Percentiles rank a stretch among this genome's conserved stretches.
Conservation (phyloP, 92 coral and sea anemone species). For the Plumapathes pennacea region DNA sequence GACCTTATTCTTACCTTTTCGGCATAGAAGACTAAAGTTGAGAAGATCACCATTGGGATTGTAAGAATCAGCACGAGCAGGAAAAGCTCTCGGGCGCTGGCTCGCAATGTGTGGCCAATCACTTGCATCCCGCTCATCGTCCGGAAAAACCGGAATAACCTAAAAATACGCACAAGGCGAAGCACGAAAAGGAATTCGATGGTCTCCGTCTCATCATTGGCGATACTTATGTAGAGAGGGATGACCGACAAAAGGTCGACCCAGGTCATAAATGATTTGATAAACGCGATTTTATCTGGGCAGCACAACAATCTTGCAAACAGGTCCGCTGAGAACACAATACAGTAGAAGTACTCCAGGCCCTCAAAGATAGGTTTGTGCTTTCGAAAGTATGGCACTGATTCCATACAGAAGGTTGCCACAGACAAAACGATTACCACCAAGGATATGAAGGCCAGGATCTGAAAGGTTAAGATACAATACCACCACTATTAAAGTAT, state of each 20-base stretch:
- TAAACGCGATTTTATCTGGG: conserved; percentile 54
- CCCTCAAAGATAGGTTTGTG: conserved; percentile 42
- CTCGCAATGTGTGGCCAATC: conserved; percentile 95
- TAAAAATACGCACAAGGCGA: conserved; percentile 92
- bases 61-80: conserved; percentile 77
- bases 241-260: conserved; percentile 87
- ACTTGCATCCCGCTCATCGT: conserved; percentile 99
- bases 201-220: conserved; percentile 1
- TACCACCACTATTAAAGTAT: no score
- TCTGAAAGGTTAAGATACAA: conserved; percentile 40
- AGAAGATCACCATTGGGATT: conserved; percentile 98
- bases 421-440: conserved; percentile 84
- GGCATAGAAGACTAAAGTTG: conserved; percentile 87
- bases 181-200: conserved; percentile 82
- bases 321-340: conserved; percentile 82
- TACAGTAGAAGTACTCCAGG: conserved; percentile 81
- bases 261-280: conserved; percentile 88
- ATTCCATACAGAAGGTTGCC: conserved; percentile 88
- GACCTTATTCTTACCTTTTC: conserved; percentile 55
- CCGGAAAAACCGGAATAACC: conserved; percentile 96
- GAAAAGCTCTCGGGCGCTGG: conserved; percentile 91
- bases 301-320: conserved; percentile 73
- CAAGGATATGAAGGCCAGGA: conserved; percentile 85
- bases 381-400: conserved; percentile 19
- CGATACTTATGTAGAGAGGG: conserved; percentile 81